A percentile compares a stretch with the other conserved stretches of the same genome.
These are phyloP conservation scores for Dorcus hopei DNA, from an alignment of 2,888 invertebrate genomes.

Conservation along the genomic window DNA sequence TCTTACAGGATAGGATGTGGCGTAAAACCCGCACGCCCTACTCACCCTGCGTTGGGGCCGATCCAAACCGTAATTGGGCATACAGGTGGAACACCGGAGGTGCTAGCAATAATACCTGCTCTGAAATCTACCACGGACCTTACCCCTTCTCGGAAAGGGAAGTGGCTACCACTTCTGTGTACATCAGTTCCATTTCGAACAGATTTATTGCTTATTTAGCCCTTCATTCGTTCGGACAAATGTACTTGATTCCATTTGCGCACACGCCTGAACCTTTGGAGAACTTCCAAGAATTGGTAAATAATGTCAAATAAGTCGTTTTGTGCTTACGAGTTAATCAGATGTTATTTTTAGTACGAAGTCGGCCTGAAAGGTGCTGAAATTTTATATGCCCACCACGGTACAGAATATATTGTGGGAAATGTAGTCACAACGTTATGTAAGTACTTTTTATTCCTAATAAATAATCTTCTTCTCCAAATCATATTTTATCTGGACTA, in stretches of 20 bases:
- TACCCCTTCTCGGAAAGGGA: slow-evolving; percentile 70
- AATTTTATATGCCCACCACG: slow-evolving; percentile 42
- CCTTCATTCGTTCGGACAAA: slow-evolving; percentile 72
- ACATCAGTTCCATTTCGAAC: slow-evolving; percentile 45
- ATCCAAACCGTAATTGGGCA: slow-evolving; percentile 77
- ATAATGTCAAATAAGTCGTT: slow-evolving; percentile 17
- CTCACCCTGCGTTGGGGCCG: slow-evolving; percentile 60
- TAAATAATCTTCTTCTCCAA: too few relatives aligned
- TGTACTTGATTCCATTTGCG: slow-evolving; percentile 68
- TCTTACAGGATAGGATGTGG: slow-evolving; percentile 62
- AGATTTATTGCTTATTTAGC: slow-evolving; percentile 57
- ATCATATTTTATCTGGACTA: too few relatives aligned
- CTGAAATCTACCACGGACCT: slow-evolving; percentile 64
- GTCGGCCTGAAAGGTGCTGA: slow-evolving; percentile 22
- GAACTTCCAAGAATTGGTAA: slow-evolving; percentile 59
- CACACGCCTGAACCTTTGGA: slow-evolving; percentile 57
- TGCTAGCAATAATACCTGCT: slow-evolving; percentile 57
- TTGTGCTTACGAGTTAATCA: background rate
- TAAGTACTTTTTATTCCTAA: slow-evolving; percentile 34
- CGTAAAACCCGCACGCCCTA: slow-evolving; percentile 61
- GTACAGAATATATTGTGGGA: slow-evolving; percentile 46
- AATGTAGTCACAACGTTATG: slow-evolving; percentile 51
- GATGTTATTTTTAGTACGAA: slow-evolving; percentile 8
- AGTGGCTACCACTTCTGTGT: slow-evolving; percentile 55
- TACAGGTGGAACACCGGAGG: slow-evolving; percentile 61